A percentile compares a stretch with the other conserved stretches of the same genome.
Evolutionary conservation across 2,888 invertebrate genomes (phyloP).

Genomic region (Iphiclides podalirius): DNA sequence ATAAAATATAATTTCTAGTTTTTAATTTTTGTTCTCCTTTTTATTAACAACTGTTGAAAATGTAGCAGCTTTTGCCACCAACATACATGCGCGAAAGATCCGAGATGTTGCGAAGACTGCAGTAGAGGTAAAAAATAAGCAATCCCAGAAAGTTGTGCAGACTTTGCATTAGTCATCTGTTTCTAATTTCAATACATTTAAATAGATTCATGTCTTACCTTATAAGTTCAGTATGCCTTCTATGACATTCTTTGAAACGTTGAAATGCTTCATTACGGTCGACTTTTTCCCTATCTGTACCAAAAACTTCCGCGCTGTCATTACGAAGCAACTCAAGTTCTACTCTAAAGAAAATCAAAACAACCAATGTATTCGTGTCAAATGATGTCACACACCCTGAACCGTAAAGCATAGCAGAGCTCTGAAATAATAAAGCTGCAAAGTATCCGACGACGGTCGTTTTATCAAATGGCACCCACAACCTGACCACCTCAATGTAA

Average conservation of each 20-base stretch:
- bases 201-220: no score
- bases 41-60: no score
- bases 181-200: no score
- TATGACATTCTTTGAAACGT: conserved; percentile 3
- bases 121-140: no score
- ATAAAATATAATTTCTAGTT: no score
- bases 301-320: conserved; percentile 8
- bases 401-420: background rate
- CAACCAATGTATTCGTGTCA: conserved; percentile 1
- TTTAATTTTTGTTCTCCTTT: no score
- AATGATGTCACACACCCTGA: conserved; percentile 1
- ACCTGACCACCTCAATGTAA: background rate
- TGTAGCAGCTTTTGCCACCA: no score
- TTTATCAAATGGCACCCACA: conserved; percentile 14
- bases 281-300: background rate
- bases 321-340: conserved; percentile 11
- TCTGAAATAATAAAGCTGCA: background rate
- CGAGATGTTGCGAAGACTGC: no score
- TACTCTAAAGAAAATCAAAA: conserved; percentile 12
- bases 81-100: no score
- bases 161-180: no score
- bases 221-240: conserved; percentile 1
- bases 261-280: background rate
- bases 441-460: background rate
- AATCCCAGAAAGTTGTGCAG: no score